phyloP scores from a whole-genome alignment of 2,113 vertebrate species.

The Pleuronectes platessa region DNA sequence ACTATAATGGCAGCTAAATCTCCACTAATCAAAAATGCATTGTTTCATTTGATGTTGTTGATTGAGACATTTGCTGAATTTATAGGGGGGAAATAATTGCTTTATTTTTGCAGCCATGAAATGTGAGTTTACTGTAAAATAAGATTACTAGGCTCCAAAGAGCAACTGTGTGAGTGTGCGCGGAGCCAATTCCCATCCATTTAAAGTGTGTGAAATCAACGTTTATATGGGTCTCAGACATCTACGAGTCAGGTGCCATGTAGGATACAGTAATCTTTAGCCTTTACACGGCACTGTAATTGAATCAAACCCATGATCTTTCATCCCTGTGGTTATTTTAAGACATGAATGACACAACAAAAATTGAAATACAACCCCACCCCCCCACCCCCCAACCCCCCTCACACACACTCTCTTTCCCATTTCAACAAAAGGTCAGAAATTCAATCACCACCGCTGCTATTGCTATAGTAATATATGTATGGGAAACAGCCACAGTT shows the following conservation, averaged over 20 bases:
- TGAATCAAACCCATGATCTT: constrained; percentile 82
- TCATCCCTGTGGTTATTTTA: constrained; percentile 83
- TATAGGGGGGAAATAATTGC: neutral
- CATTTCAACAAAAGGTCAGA: constrained; percentile 87
- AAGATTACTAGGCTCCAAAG: constrained; percentile 14
- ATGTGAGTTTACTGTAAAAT: constrained; percentile 25
- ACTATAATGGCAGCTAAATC: constrained; percentile 7
- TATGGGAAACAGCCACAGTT: constrained; percentile 80
- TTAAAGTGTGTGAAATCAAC: constrained; percentile 55
- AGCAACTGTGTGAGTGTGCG: constrained; percentile 16
- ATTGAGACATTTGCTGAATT: constrained; percentile 13
- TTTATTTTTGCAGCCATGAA: constrained; percentile 15
- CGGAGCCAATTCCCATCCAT: constrained; percentile 47
- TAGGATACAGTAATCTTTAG: constrained; percentile 78
- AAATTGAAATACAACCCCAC: constrained; percentile 79
- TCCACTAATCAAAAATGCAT: neutral
- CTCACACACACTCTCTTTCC: constrained; percentile 42
- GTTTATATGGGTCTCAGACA: constrained; percentile 51
- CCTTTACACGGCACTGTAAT: constrained; percentile 77
- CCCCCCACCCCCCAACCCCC: constrained; percentile 5
- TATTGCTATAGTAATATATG: constrained; percentile 84
- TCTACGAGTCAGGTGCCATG: constrained; percentile 68
- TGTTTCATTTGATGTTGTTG: constrained; percentile 22
- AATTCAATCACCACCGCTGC: constrained; percentile 83
- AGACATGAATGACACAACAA: constrained; percentile 82